These are phyloP conservation scores for Nothocercus nigrocapillus DNA, from an alignment of 2,113 vertebrate species.

Conservation along the genomic window DNA sequence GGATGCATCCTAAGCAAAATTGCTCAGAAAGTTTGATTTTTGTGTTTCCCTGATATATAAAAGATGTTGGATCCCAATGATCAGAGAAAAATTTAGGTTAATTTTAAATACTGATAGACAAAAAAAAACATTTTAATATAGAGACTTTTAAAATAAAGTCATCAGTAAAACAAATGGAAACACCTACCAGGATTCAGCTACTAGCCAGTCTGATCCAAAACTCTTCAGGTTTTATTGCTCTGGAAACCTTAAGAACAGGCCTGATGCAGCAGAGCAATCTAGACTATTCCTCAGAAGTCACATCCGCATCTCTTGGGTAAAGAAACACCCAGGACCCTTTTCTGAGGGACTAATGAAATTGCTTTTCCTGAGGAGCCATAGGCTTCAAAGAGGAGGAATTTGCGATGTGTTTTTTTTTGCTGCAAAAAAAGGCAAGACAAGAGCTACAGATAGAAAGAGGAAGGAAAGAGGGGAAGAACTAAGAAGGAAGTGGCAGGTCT, in stretches of 20 bases:
- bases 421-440: slow-evolving; percentile 24
- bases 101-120: not conserved
- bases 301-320: not conserved
- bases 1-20: not conserved
- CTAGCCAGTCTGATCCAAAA: not conserved
- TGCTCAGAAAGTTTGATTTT: not conserved
- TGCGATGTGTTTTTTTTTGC: slow-evolving; percentile 20
- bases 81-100: not conserved
- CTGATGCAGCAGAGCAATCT: not conserved
- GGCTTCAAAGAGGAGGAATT: slow-evolving; percentile 31
- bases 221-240: not conserved
- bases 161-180: not conserved
- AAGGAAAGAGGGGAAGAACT: slow-evolving; percentile 59
- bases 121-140: not conserved
- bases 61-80: not conserved
- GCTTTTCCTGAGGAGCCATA: not conserved
- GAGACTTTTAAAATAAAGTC: not conserved
- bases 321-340: not conserved
- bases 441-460: slow-evolving; percentile 53
- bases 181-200: slow-evolving; percentile 44
- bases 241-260: not conserved
- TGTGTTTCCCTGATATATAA: not conserved
- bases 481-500: slow-evolving; percentile 62
- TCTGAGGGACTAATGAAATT: not conserved
- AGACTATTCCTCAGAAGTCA: not conserved